These are phyloP conservation scores for Lasioglossum lativentre DNA, from an alignment of 2,888 invertebrate genomes.

Conservation along the genomic window DNA sequence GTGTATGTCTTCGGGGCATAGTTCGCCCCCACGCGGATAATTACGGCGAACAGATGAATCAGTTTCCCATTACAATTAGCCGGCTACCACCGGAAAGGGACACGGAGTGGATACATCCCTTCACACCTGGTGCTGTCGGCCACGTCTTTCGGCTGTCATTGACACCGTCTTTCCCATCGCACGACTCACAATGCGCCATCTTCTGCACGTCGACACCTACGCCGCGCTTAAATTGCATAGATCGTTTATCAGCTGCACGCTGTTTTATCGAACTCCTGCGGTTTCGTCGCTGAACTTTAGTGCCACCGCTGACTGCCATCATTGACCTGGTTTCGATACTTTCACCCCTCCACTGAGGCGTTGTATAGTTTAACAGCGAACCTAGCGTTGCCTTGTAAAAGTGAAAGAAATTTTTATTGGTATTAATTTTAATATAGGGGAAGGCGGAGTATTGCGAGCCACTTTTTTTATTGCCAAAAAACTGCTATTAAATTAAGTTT, in stretches of 20 bases:
- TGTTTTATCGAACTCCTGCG: constrained; percentile 13
- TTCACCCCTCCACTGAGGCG: neutral
- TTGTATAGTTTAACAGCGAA: neutral
- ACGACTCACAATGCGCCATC: constrained; percentile 47
- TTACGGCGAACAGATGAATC: constrained; percentile 60
- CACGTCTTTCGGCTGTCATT: constrained; percentile 41
- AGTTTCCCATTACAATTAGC: constrained; percentile 67
- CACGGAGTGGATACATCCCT: constrained; percentile 39
- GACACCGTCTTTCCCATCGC: constrained; percentile 58
- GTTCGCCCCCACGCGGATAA: constrained; percentile 41
- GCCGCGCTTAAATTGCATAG: constrained; percentile 25
- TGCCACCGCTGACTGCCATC: neutral
- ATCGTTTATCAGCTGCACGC: constrained; percentile 27
- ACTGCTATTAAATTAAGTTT: too few species aligned
- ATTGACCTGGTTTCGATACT: neutral
- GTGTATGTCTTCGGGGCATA: constrained; percentile 9
- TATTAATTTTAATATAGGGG: too few species aligned
- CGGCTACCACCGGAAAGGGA: constrained; percentile 57
- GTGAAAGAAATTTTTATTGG: too few species aligned
- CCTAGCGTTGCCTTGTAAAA: too few species aligned
- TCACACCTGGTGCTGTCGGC: constrained; percentile 37
- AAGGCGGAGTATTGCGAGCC: too few species aligned
- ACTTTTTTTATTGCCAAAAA: too few species aligned
- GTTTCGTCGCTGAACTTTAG: neutral
- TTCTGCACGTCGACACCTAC: constrained; percentile 27